Conservation (phyloP, 1,140 invertebrate species). For the Apolygus lucorum region DNA sequence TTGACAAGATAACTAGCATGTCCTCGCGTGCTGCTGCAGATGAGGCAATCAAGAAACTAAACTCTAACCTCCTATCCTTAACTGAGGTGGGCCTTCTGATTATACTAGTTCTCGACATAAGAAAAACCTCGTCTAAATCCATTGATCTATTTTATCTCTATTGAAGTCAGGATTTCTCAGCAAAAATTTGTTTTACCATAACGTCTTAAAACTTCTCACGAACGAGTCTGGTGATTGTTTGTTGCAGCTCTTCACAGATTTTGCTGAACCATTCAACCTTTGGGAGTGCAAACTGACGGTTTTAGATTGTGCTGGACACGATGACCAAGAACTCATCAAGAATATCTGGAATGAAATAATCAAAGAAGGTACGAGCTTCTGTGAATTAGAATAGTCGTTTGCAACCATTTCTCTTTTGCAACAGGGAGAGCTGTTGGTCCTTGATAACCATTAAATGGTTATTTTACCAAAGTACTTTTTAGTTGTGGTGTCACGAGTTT, state of each 20-base stretch:
- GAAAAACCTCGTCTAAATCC: too few species aligned
- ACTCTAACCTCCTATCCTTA: conserved; percentile 48
- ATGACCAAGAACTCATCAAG: conserved; percentile 61
- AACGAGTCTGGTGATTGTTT: too few species aligned
- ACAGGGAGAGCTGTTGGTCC: too few species aligned
- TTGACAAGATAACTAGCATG: conserved; percentile 51
- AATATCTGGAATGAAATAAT: conserved; percentile 72
- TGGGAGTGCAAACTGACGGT: conserved; percentile 81
- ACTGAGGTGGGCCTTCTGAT: conserved; percentile 41
- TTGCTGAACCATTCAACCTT: conserved; percentile 66
- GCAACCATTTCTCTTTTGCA: too few species aligned
- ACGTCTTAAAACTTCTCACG: too few species aligned
- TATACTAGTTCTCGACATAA: too few species aligned
- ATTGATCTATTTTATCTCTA: too few species aligned
- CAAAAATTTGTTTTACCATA: too few species aligned
- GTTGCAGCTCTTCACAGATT: conserved; percentile 69
- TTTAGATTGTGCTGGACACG: conserved; percentile 73
- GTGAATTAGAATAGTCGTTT: conserved; percentile 30
- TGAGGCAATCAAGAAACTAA: conserved; percentile 41
- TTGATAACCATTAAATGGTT: too few species aligned
- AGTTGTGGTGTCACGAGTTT: too few species aligned
- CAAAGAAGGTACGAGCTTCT: conserved; percentile 42
- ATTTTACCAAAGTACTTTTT: too few species aligned
- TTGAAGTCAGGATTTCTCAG: too few species aligned
- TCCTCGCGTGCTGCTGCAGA: conserved; percentile 40